These are phyloP conservation scores for Lasioglossum calceatum DNA, from an alignment of 2,888 invertebrate genomes.

Conservation along the genomic window DNA sequence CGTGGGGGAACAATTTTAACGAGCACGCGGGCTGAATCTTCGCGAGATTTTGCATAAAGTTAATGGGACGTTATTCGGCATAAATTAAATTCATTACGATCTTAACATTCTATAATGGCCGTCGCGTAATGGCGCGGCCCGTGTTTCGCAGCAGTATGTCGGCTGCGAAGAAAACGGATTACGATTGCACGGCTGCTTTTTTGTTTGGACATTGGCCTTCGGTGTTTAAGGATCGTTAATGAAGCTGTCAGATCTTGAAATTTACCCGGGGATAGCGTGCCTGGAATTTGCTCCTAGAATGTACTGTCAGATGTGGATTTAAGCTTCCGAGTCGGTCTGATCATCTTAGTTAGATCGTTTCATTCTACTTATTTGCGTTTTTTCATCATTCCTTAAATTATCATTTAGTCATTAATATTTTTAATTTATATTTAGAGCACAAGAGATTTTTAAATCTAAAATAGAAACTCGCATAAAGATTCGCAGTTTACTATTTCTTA, in stretches of 20 bases:
- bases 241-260: neutral
- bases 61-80: slow-evolving; percentile 7
- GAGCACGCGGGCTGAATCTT: neutral
- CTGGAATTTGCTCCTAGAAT: neutral
- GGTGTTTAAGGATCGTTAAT: neutral
- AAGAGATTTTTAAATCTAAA: neutral
- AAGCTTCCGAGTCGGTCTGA: neutral
- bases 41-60: neutral
- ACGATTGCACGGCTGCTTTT: neutral
- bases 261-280: neutral
- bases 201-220: neutral
- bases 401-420: too few species aligned
- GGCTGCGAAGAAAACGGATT: neutral
- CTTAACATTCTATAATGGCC: slow-evolving; percentile 14
- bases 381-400: too few species aligned
- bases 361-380: neutral
- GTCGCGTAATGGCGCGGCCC: neutral
- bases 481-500: neutral
- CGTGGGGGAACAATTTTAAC: slow-evolving; percentile 22
- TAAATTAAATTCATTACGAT: slow-evolving; percentile 18
- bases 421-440: too few species aligned
- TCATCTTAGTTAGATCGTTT: neutral
- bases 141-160: neutral
- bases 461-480: neutral
- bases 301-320: neutral